Base-by-base conservation (phyloP, 2,888 invertebrate genomes). In the Phanerotoma sp. region DNA sequence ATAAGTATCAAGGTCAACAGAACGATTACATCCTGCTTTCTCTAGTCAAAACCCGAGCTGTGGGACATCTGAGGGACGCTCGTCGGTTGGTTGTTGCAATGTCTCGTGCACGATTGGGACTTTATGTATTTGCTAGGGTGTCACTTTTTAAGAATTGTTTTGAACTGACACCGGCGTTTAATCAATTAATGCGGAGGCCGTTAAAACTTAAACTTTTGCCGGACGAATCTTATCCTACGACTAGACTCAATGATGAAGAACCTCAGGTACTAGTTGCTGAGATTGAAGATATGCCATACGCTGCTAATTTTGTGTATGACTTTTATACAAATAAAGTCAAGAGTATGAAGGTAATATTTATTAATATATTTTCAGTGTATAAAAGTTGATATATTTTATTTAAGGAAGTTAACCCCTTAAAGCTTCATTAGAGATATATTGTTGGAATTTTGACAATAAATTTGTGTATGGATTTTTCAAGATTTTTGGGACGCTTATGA, bases 1-100 rank as follows among this genome's bases (percentile, higher is more conserved):
- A 99, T 80, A 97, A 98, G 75, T 99, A 96, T 78, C 99, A 99
- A 75, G 99, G 99, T 54, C 99, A 99, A 73, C 99, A 99, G 79
- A 99, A 99, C 78, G 99, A 99, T 79, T 96, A 93, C 71, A 96
- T 99, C 57, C 82, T 99, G 13, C 83, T 99, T 45, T 99, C 98
- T 0, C 79, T 99, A 42, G 99, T 99, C 18, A 85, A 97, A 60
- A 98, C 98, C 0, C 89, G 89, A 72, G 93, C 95, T 1, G 97
- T 99, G n/a, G 99, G 99, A 32, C 99, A 99, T 81, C 83, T 99
- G 60, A 83, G 98, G 28, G 99, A 99, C 80, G 92, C 98, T 1
- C 84, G 99, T 7, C 89, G 99, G 72, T 84, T 99, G 60, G 91
- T 99, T 38, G 99, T 99, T 4, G 99, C 99, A 4, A 93, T 99